A percentile compares a stretch with the other conserved stretches of the same genome.
Conservation (phyloP, 2,888 invertebrate genomes). For the Hyppa rectilinea region DNA sequence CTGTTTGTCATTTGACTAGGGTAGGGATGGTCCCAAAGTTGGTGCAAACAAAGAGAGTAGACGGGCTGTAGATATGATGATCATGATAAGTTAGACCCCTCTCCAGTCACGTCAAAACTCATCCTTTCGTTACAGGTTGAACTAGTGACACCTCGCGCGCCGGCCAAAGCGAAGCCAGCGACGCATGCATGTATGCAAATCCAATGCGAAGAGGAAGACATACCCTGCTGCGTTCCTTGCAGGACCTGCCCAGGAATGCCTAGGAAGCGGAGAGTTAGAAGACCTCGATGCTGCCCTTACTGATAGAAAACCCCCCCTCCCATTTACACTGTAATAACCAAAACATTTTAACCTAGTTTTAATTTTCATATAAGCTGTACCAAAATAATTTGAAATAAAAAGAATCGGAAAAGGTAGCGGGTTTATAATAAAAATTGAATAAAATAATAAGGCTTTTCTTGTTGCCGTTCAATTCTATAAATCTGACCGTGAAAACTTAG, state of each 20-base stretch:
- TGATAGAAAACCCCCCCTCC: background rate
- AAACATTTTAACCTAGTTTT: background rate
- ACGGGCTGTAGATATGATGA: background rate
- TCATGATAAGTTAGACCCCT: background rate
- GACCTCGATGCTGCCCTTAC: constrained; percentile 70
- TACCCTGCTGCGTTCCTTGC: constrained; percentile 81
- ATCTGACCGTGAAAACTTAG: too few relatives aligned
- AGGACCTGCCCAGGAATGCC: constrained; percentile 75
- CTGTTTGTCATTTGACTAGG: background rate
- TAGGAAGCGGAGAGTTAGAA: constrained; percentile 66
- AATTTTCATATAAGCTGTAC: constrained; percentile 6
- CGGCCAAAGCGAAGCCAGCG: constrained; percentile 90
- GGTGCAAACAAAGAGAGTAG: background rate
- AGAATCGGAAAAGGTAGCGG: constrained; percentile 6
- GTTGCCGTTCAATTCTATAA: too few relatives aligned
- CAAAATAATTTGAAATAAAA: constrained; percentile 26
- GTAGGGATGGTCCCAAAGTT: background rate
- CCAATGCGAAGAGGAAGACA: constrained; percentile 92
- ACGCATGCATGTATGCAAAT: constrained; percentile 92
- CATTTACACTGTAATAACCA: background rate
- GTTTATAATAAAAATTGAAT: background rate
- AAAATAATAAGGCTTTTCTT: background rate
- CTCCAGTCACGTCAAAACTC: background rate
- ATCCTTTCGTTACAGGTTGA: constrained; percentile 90
- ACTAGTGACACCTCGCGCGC: constrained; percentile 93